Conservation (phyloP, 2,888 invertebrate genomes). For the Xanthia togata region DNA sequence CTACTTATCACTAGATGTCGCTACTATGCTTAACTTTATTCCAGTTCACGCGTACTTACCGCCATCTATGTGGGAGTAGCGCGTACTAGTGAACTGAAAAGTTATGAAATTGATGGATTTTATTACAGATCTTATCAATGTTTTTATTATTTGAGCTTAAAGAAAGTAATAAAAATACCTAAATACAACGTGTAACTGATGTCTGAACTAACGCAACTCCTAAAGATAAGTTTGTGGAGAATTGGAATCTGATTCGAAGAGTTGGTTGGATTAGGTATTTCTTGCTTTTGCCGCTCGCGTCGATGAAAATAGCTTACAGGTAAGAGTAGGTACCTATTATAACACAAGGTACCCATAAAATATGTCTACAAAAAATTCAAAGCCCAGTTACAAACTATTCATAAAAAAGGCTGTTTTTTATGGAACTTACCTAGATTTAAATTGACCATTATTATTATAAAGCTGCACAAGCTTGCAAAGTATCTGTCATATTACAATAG, state of each 20-base stretch:
- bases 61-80: constrained; percentile 68
- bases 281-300: neutral
- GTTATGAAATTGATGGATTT: no score
- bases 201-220: neutral
- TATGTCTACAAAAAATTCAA: neutral
- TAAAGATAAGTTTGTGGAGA: no score
- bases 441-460: neutral
- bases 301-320: neutral
- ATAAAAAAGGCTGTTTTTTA: no score
- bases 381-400: neutral
- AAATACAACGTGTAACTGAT: neutral
- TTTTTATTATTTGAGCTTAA: neutral
- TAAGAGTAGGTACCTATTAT: no score
- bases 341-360: no score
- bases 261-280: neutral
- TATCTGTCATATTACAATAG: neutral
- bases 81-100: neutral
- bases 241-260: neutral
- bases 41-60: neutral
- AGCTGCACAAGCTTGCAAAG: neutral
- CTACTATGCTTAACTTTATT: constrained; percentile 36
- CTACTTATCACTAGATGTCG: constrained; percentile 76
- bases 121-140: neutral
- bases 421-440: neutral
- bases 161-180: neutral